phyloP scores from a whole-genome alignment of 2,888 invertebrate species.

The Drosophila pseudotakahashii region DNA sequence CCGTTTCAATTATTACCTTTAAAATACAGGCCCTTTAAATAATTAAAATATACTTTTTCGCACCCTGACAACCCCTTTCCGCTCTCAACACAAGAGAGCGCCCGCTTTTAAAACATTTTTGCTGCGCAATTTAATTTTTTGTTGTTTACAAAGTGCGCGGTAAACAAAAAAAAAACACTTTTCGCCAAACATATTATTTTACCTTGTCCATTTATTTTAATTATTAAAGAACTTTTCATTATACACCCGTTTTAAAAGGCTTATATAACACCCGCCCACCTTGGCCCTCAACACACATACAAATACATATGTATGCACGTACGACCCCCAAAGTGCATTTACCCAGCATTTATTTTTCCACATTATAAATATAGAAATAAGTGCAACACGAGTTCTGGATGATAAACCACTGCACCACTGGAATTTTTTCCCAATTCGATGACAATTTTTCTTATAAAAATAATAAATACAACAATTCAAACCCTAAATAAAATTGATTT shows the following conservation, averaged over 20 bases:
- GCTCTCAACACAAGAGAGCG: constrained; percentile 34
- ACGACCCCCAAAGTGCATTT: constrained; percentile 35
- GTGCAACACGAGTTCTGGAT: constrained; percentile 1
- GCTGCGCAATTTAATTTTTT: constrained; percentile 75
- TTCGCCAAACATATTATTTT: constrained; percentile 61
- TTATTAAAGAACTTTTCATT: constrained; percentile 50
- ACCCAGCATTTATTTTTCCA: constrained; percentile 12
- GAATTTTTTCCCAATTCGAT: too few relatives aligned
- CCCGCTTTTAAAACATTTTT: constrained; percentile 41
- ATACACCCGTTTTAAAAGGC: constrained; percentile 44
- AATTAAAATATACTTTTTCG: not conserved
- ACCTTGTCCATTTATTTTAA: constrained; percentile 57
- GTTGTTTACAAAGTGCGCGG: constrained; percentile 76
- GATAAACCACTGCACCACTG: not conserved
- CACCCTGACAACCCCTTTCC: constrained; percentile 6
- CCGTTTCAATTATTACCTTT: rapidly evolving
- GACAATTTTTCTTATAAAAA: too few relatives aligned
- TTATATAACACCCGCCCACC: constrained; percentile 31
- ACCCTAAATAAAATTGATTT: not conserved
- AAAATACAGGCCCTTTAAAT: not conserved
- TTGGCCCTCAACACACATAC: constrained; percentile 2
- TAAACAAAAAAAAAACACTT: constrained; percentile 57
- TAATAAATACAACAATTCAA: too few relatives aligned
- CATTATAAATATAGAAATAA: constrained; percentile 3
- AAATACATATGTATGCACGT: not conserved